Percentiles rank a stretch among this genome's conserved stretches.
Evolutionary conservation across 2,113 vertebrate genomes (phyloP).

Genomic region (Triplophysa siluroides): DNA sequence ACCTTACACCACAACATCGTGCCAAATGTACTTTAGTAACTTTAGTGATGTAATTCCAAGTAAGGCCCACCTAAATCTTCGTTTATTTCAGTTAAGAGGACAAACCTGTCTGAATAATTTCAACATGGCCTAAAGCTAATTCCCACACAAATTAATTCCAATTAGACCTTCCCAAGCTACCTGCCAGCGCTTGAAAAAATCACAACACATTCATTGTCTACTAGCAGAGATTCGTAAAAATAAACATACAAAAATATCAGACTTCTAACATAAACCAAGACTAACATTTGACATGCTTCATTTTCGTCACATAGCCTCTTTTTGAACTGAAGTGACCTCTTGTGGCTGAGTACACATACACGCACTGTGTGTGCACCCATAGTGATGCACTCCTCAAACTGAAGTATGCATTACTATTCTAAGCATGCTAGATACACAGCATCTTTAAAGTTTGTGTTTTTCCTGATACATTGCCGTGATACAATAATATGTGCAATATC

Average conservation of each 20-base stretch:
- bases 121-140: constrained; percentile 37
- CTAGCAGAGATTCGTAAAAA: constrained; percentile 4
- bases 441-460: background rate
- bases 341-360: constrained; percentile 44
- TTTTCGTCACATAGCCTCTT: background rate
- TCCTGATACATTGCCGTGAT: background rate
- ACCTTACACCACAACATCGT: background rate
- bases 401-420: background rate
- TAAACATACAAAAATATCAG: background rate
- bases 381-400: background rate
- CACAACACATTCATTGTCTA: background rate
- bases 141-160: constrained; percentile 28
- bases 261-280: background rate
- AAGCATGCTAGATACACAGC: background rate
- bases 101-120: constrained; percentile 31
- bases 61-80: background rate
- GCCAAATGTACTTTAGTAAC: background rate
- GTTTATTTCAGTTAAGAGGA: constrained; percentile 33
- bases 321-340: constrained; percentile 65
- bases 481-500: background rate
- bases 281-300: no score
- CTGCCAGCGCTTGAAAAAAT: constrained; percentile 25
- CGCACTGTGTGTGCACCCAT: background rate
- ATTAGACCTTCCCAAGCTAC: background rate
- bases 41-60: background rate